A percentile compares a stretch with the other conserved stretches of the same genome.
Conservation (phyloP, 2,888 invertebrate species). For the Tachystola acroxantha region DNA sequence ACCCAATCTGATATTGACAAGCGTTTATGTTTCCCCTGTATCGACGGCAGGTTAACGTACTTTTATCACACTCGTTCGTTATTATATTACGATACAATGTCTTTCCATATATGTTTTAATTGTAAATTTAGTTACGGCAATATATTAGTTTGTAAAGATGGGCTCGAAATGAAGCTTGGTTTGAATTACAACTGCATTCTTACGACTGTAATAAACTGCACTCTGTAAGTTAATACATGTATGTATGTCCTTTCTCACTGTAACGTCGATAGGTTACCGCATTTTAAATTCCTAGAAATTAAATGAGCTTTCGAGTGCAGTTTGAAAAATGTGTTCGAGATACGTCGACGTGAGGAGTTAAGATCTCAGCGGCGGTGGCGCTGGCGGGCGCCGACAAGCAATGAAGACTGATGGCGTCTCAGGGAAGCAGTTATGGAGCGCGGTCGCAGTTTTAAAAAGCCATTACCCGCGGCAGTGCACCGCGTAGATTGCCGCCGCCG, state of each 20-base stretch:
- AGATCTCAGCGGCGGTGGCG: slow-evolving; percentile 53
- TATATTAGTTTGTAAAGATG: too few relatives aligned
- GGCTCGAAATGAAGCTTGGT: too few relatives aligned
- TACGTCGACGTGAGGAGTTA: slow-evolving; percentile 62
- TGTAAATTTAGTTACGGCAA: too few relatives aligned
- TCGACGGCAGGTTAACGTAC: background rate
- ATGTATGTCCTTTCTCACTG: too few relatives aligned
- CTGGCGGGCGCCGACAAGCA: slow-evolving; percentile 74
- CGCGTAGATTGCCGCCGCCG: slow-evolving; percentile 63
- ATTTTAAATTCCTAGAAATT: slow-evolving; percentile 31
- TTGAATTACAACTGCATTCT: too few relatives aligned
- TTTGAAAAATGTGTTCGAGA: slow-evolving; percentile 54
- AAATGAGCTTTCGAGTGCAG: slow-evolving; percentile 34
- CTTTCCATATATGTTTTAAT: too few relatives aligned
- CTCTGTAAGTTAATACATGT: too few relatives aligned
- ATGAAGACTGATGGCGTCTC: slow-evolving; percentile 78
- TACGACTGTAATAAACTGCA: too few relatives aligned
- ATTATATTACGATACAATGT: too few relatives aligned
- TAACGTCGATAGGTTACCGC: background rate
- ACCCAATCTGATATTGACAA: slow-evolving; percentile 13
- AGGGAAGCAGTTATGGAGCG: slow-evolving; percentile 75
- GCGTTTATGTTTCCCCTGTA: slow-evolving; percentile 10
- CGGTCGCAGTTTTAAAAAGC: slow-evolving; percentile 79
- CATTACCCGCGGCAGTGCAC: slow-evolving; percentile 73
- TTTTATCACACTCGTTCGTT: too few relatives aligned